Base-by-base conservation (phyloP, 1,140 invertebrate species). In the Anastrepha obliqua region DNA sequence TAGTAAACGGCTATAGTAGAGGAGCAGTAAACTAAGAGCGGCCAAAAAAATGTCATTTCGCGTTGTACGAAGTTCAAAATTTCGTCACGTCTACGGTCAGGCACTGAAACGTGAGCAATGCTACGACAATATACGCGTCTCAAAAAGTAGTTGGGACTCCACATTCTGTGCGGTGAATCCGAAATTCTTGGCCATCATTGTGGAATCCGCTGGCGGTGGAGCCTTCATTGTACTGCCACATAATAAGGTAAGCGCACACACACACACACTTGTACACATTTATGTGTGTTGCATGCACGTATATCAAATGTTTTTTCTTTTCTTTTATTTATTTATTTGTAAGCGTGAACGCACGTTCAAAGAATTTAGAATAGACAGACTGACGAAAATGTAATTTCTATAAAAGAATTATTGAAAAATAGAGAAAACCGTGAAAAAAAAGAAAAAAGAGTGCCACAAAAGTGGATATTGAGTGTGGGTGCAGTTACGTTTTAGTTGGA, bases 141-240 rank as follows among this genome's bases (percentile, higher is more conserved):
- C 98, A 29, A 99, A 99, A 94, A 98, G 97, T 93, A 98, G 98
- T 64, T 99, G 98, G 98, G 99, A 99, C 94, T 99, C 98, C 74
- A 98, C 98, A 87, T 99, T 99, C 94, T 99, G 98, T 95, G 97
- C 98, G 89, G 99, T 99, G 89, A 99, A 99, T 94, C 98, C 99
- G 29, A 99, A 99, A 94, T 99, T 99, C 94, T 94, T 99, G 90
- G 99, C 99, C 88, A 98, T 99, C 91, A 99, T 99, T 93, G 99
- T 99, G 85, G 99, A 99, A 94, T 98, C 98, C 74, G 98, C 98
- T 81, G 99, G 99, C 87, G 99, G 99, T 88, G 98, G 98, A 87
- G 98, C 99, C 88, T 99, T 99, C 94, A 97, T 99, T 91, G 99
- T 99, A 87, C 94, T 99, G 90, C 98, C 99, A 64, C 96, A 99